phyloP scores from a whole-genome alignment of 2,113 vertebrate genomes.

The Pipra filicauda region DNA sequence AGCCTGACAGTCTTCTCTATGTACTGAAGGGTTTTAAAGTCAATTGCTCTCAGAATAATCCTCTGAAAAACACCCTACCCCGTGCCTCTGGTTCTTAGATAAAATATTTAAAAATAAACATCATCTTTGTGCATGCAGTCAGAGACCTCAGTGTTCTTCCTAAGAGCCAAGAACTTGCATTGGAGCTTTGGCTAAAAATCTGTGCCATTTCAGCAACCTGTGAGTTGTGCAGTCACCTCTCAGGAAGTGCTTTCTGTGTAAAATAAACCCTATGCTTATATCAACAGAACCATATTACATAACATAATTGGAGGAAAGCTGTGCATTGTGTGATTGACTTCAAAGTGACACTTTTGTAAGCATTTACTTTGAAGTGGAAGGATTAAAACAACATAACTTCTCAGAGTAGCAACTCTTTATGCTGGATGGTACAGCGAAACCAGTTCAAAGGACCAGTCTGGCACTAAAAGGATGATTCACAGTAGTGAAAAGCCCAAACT shows the following conservation, averaged over 20 bases:
- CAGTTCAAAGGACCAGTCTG: neutral
- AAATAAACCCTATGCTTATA: neutral
- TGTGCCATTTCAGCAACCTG: neutral
- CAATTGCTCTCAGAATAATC: neutral
- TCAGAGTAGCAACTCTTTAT: neutral
- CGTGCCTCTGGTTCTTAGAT: neutral
- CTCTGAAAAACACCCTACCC: neutral
- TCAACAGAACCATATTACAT: neutral
- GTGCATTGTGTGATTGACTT: neutral
- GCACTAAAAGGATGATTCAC: neutral
- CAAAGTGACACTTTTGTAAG: neutral
- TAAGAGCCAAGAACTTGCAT: neutral
- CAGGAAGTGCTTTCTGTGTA: neutral
- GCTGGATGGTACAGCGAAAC: neutral
- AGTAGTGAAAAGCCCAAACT: neutral
- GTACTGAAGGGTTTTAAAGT: neutral
- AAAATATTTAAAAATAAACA: neutral
- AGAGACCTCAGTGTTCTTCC: neutral
- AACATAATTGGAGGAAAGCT: neutral
- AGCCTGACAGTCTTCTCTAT: neutral
- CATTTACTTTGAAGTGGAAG: neutral
- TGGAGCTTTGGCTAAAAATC: neutral
- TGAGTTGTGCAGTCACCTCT: neutral
- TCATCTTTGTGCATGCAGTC: rapidly evolving
- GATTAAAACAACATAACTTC: neutral